Evolutionary conservation across 2,113 vertebrate species (phyloP), one percentile per base, ranked within the genome.

Genomic region (Petaurus breviceps): DNA sequence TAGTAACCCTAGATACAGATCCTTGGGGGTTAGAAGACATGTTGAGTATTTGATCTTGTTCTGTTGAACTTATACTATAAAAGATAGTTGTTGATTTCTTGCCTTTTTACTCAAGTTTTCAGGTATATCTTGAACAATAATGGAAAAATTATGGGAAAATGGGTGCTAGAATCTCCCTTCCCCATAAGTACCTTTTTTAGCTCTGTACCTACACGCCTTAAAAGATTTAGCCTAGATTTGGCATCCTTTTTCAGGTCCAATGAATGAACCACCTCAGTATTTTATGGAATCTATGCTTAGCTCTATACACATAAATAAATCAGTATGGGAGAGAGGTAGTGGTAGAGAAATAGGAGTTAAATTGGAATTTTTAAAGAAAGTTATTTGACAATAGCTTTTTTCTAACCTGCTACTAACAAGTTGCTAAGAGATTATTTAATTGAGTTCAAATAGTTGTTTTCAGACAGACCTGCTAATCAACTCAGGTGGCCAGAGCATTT

Each of bases 361-460:
- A 26, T 92, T 84, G 91, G 11, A 95, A 93, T 94, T 93, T 37
- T 37, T 37, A 92, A 77, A 54, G 90, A 77, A 54, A 22, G 26
- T 96, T 50, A 92, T 11, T 97, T 95, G 61, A 93, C 89, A 94
- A 54, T 68, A 92, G 52, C 46, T 96, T 52, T 9, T 95, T 95
- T 68, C 91, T 24, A 77, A 28, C 68, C 43, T 57, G 43, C 95
- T 54, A 53, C 77, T 94, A 92, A 96, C 31, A 95, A 89, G 1
- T 6, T 90, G 53, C 68, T 94, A 91, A 8, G 47, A 47, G 53
- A 16, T 92, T 49, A 8, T 49, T 92, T 92, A 47, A 47, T 14
- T 31, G 47, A 54, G 3, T 53, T 91, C 89, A 52, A 92, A 22
- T 57, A 90, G 3, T 91, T 26, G 26, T 51, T 97, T 96, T 96